phyloP scores from a whole-genome alignment of 2,113 vertebrate genomes.

The Mixornis gularis region DNA sequence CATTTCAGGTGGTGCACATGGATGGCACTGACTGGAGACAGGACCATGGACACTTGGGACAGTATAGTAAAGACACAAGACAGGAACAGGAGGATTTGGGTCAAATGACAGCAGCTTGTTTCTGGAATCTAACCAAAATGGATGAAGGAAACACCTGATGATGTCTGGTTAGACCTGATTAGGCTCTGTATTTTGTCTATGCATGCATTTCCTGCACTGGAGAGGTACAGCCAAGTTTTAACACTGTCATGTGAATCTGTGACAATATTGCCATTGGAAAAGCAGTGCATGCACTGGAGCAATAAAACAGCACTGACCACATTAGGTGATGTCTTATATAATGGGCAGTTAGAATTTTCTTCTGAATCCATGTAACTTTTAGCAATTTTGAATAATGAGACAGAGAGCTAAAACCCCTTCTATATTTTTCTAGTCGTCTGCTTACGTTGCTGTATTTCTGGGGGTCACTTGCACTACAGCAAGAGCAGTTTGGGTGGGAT shows the following conservation, averaged over 20 bases:
- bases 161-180: not conserved
- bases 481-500: not conserved
- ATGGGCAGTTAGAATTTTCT: not conserved
- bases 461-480: not conserved
- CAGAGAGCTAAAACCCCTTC: not conserved
- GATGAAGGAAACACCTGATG: not conserved
- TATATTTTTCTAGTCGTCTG: not conserved
- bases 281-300: not conserved
- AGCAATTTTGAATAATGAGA: not conserved
- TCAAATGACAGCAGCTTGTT: not conserved
- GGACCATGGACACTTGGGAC: not conserved
- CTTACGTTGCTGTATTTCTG: not conserved
- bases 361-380: not conserved
- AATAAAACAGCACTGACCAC: not conserved
- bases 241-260: not conserved
- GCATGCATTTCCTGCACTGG: not conserved
- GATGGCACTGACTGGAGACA: not conserved
- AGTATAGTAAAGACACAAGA: not conserved
- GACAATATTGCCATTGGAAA: not conserved
- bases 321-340: not conserved
- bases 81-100: not conserved
- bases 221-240: not conserved
- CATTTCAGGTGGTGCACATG: not conserved
- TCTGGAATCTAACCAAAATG: not conserved
- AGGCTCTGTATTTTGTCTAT: not conserved